phyloP scores from a whole-genome alignment of 2,797 vertebrate species.

The Sebastes reedi region DNA sequence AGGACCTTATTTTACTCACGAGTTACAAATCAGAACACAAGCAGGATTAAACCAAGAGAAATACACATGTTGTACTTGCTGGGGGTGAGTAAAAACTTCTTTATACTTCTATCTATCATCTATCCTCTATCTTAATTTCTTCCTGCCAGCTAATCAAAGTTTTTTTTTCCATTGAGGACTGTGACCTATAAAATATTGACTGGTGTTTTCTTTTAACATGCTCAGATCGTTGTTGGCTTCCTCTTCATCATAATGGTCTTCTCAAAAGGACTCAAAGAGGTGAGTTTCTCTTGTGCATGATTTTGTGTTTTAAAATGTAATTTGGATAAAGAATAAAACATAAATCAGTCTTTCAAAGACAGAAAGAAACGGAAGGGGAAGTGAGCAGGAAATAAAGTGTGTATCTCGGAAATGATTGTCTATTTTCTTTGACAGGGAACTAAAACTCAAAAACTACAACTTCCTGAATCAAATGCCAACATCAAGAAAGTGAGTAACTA shows the following conservation, averaged over 20 bases:
- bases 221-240: slow-evolving; percentile 64
- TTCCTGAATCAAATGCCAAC: slow-evolving; percentile 41
- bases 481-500: slow-evolving; percentile 70
- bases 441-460: slow-evolving; percentile 46
- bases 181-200: not conserved
- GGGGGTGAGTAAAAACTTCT: slow-evolving; percentile 64
- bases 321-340: not conserved
- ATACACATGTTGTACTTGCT: slow-evolving; percentile 73
- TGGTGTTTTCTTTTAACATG: not conserved
- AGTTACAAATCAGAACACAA: not conserved
- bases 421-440: slow-evolving; percentile 45
- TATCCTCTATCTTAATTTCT: not conserved
- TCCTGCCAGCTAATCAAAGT: not conserved
- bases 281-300: slow-evolving; percentile 31
- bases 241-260: slow-evolving; percentile 75
- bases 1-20: not conserved
- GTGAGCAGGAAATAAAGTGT: not conserved
- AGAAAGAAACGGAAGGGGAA: not conserved
- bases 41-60: slow-evolving; percentile 10
- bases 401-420: not conserved
- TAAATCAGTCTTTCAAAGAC: not conserved
- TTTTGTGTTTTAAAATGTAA: not conserved
- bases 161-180: not conserved
- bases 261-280: slow-evolving; percentile 71
- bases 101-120: not conserved